Conservation (phyloP, 1,140 invertebrate species). For the Danaus plexippus region DNA sequence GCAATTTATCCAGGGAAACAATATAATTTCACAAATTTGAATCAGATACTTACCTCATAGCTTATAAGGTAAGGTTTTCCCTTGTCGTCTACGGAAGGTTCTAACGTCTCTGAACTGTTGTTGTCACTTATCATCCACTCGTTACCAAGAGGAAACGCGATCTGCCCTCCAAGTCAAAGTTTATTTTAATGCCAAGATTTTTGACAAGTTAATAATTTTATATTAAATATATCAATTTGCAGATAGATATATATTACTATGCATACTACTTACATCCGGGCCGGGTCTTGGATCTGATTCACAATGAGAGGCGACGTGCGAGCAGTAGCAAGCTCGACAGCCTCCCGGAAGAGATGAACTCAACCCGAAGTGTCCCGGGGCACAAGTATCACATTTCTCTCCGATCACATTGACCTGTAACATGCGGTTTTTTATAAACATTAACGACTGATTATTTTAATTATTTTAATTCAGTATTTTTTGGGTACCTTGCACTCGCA, state of each 20-base stretch:
- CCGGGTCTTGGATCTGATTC: slow-evolving; percentile 34
- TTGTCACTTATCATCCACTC: slow-evolving; percentile 47
- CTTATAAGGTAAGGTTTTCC: slow-evolving; percentile 53
- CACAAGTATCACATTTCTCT: slow-evolving; percentile 85
- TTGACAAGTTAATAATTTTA: too few relatives aligned
- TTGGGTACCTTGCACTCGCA: slow-evolving; percentile 85
- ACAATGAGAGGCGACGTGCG: slow-evolving; percentile 85
- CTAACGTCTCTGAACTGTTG: slow-evolving; percentile 36
- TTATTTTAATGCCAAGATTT: too few relatives aligned
- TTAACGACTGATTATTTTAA: background rate
- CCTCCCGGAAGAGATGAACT: slow-evolving; percentile 82
- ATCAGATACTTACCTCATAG: slow-evolving; percentile 42
- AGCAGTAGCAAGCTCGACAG: slow-evolving; percentile 93
- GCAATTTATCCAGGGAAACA: too few relatives aligned
- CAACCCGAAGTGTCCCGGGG: slow-evolving; percentile 87
- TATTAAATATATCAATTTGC: too few relatives aligned
- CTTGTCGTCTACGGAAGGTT: slow-evolving; percentile 44
- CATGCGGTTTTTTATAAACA: background rate
- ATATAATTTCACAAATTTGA: background rate
- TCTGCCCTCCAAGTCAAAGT: slow-evolving; percentile 30
- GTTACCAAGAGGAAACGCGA: slow-evolving; percentile 47
- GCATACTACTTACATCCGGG: slow-evolving; percentile 31
- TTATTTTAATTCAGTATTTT: slow-evolving; percentile 19
- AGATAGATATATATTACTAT: background rate
- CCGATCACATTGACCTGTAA: slow-evolving; percentile 82